Evolutionary conservation across 2,797 vertebrate species (phyloP).

Genomic region (Balearica regulorum): DNA sequence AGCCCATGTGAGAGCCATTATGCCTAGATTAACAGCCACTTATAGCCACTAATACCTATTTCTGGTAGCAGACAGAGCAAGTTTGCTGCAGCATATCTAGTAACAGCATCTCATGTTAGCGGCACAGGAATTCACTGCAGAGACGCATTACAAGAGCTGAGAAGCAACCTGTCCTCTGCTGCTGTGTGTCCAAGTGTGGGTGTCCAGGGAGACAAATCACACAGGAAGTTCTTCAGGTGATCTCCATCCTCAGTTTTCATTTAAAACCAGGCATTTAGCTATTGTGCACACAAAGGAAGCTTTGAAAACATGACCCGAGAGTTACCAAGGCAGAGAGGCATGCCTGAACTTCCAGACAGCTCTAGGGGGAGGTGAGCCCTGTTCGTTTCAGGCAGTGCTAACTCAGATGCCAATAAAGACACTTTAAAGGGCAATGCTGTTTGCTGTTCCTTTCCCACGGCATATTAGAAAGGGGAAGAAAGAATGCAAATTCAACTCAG

Average conservation of each 20-base stretch:
- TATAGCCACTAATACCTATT: slow-evolving; percentile 7
- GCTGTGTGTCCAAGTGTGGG: background rate
- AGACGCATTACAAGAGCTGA: background rate
- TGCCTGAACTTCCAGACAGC: background rate
- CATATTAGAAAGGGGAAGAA: background rate
- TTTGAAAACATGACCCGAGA: slow-evolving; percentile 42
- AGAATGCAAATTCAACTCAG: background rate
- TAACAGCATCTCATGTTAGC: background rate
- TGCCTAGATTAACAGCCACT: background rate
- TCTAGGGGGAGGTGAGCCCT: background rate
- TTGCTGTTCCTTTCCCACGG: background rate
- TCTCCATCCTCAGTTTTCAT: background rate
- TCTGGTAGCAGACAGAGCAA: background rate
- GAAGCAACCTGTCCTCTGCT: background rate
- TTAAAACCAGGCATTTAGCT: background rate
- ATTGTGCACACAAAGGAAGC: background rate
- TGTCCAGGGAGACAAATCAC: background rate
- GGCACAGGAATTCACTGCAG: background rate
- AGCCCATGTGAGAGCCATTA: background rate
- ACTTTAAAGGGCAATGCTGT: background rate
- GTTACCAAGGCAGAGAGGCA: slow-evolving; percentile 6
- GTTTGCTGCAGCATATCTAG: background rate
- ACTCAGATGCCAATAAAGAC: slow-evolving; percentile 10
- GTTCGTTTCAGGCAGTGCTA: background rate
- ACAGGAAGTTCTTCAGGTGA: background rate